A percentile compares a stretch with the other conserved stretches of the same genome.
Conservation (phyloP, 2,888 invertebrate genomes). For the Lathronympha strigana region DNA sequence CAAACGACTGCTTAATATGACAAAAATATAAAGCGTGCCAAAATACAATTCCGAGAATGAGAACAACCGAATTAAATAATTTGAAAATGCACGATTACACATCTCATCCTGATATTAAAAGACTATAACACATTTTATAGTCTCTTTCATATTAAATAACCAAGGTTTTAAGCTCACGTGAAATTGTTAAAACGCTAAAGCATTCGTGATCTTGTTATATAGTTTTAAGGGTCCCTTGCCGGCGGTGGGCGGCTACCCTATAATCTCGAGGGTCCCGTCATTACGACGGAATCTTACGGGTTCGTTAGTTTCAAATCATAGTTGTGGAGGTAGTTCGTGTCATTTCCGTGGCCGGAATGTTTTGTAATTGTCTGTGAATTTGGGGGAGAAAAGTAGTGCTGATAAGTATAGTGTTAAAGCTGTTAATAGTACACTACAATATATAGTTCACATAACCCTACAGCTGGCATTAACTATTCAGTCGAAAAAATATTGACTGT, state of each 20-base stretch:
- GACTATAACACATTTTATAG: neutral
- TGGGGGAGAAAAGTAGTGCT: neutral
- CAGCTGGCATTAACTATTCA: no score
- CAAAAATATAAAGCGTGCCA: neutral
- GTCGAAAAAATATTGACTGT: no score
- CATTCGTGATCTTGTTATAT: slow-evolving; percentile 27
- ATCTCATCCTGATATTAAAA: neutral
- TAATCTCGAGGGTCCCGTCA: slow-evolving; percentile 43
- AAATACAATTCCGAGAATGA: neutral
- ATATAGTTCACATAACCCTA: no score
- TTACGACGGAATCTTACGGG: slow-evolving; percentile 45
- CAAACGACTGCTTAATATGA: neutral
- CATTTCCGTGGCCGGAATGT: slow-evolving; percentile 34
- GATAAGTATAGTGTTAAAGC: slow-evolving; percentile 8
- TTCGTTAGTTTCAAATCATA: slow-evolving; percentile 45
- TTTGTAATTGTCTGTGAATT: slow-evolving; percentile 31
- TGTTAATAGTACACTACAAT: neutral
- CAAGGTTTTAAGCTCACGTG: neutral
- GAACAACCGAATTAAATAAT: neutral
- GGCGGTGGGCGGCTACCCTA: slow-evolving; percentile 45
- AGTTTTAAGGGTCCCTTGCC: slow-evolving; percentile 7
- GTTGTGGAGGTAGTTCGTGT: slow-evolving; percentile 35
- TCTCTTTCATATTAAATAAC: neutral
- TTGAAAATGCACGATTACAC: neutral
- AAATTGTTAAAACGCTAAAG: neutral